Evolutionary conservation across 1,140 invertebrate genomes (phyloP), one percentile per base, ranked within the genome.

Genomic region (Diploscapter pachys): DNA sequence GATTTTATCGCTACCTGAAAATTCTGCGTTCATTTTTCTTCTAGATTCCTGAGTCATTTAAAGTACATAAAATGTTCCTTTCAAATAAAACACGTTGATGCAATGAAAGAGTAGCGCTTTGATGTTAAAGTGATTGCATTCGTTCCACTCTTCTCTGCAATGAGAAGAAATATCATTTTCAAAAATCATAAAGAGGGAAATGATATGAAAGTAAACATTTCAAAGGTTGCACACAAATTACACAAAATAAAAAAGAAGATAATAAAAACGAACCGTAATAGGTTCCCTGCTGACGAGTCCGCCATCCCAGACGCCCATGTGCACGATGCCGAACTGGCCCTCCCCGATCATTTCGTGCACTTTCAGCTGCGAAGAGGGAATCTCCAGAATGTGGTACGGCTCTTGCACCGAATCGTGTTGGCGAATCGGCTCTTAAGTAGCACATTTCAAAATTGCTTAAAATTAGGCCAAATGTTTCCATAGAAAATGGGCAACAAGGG

Each of bases 1-100:
- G 53, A 69, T n/a, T 79, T 79, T 52, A 79, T 57, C 0, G 78
- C 78, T 3, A 79, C 75, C 74, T 76, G 73, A 66, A 76, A 76
- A 11, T 9, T 31, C 31, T 0, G 1, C 31, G 31, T 31, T 31
- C 31, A 31, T 31, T 31, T 31, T 31, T 31, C 31, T 31, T 31
- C 31, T 31, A 31, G 31, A 31, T 31, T 31, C 31, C 31, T 31
- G 31, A 31, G 31, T 31, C 31, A 31, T 31, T 31, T 31, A 31
- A 31, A 31, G 31, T 31, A 31, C 31, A 31, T 31, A 1, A 59
- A 59, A 59, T 13, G 57, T 9, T 59, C 9, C 13, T 59, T 59
- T 59, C 13, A 11, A 13, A 59, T 13, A 9, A 13, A 13, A 11
- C 9, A 59, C 57, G 9, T 11, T 11, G 13, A 59, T 59, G 9